Conservation (phyloP, 2,888 invertebrate genomes). For the Leistus spinibarbis region DNA sequence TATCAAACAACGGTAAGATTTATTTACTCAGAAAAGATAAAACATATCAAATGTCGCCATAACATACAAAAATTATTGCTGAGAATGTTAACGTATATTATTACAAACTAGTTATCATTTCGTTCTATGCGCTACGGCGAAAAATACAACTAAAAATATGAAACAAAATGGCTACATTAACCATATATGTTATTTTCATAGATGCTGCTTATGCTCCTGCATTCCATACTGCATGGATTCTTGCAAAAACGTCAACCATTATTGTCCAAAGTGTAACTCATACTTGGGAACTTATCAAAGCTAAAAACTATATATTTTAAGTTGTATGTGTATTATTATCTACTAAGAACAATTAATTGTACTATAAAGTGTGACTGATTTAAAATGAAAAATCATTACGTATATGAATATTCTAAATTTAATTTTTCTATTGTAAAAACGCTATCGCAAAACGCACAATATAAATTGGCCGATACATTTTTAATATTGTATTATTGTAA, state of each 20-base stretch:
- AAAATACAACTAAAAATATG: too few species aligned
- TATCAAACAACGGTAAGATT: too few species aligned
- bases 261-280: constrained; percentile 64
- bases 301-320: not conserved
- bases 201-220: constrained; percentile 64
- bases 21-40: too few species aligned
- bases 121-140: too few species aligned
- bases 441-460: not conserved
- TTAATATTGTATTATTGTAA: not conserved
- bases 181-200: constrained; percentile 48
- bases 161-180: too few species aligned
- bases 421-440: not conserved
- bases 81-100: too few species aligned
- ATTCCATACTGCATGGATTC: constrained; percentile 65
- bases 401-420: not conserved
- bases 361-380: not conserved
- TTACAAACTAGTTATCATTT: too few species aligned
- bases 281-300: constrained; percentile 60
- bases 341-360: too few species aligned
- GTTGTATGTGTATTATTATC: not conserved
- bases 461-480: not conserved
- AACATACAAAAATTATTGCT: too few species aligned
- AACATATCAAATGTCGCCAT: too few species aligned
- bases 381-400: too few species aligned
- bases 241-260: constrained; percentile 63